Evolutionary conservation across 1,140 invertebrate genomes (phyloP).

Genomic region (Bombus pyrosoma): DNA sequence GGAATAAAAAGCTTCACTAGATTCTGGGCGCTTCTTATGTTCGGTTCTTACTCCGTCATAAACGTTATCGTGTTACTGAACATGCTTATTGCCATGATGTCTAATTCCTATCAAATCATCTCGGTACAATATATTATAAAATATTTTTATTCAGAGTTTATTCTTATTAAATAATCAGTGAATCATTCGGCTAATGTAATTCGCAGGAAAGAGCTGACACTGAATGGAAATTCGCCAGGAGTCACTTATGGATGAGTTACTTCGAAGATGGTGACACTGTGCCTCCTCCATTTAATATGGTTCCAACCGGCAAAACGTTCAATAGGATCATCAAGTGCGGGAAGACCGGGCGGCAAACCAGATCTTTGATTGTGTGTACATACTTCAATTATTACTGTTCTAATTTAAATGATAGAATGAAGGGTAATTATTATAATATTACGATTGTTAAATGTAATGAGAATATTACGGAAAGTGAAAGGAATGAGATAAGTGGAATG

Average conservation of each 20-base stretch:
- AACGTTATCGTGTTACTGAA: slow-evolving; percentile 96
- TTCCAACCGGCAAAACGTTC: slow-evolving; percentile 89
- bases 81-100: slow-evolving; percentile 98
- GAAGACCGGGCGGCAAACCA: slow-evolving; percentile 81
- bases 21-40: slow-evolving; percentile 94
- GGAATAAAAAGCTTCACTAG: slow-evolving; percentile 94
- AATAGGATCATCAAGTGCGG: slow-evolving; percentile 83
- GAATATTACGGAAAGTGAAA: background rate
- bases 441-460: background rate
- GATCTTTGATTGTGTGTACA: slow-evolving; percentile 85
- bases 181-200: background rate
- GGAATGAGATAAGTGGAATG: background rate
- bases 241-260: slow-evolving; percentile 96
- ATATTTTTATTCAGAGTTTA: background rate
- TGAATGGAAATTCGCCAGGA: slow-evolving; percentile 96
- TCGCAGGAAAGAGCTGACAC: slow-evolving; percentile 91
- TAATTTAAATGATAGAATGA: no score
- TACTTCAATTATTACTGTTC: background rate
- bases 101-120: slow-evolving; percentile 96
- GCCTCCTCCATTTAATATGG: slow-evolving; percentile 94
- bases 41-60: slow-evolving; percentile 94
- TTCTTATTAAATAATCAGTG: background rate
- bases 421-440: background rate
- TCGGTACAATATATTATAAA: slow-evolving; percentile 85
- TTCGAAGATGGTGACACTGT: slow-evolving; percentile 93